phyloP scores from a whole-genome alignment of 1,140 invertebrate species.

The Cherax quadricarinatus region DNA sequence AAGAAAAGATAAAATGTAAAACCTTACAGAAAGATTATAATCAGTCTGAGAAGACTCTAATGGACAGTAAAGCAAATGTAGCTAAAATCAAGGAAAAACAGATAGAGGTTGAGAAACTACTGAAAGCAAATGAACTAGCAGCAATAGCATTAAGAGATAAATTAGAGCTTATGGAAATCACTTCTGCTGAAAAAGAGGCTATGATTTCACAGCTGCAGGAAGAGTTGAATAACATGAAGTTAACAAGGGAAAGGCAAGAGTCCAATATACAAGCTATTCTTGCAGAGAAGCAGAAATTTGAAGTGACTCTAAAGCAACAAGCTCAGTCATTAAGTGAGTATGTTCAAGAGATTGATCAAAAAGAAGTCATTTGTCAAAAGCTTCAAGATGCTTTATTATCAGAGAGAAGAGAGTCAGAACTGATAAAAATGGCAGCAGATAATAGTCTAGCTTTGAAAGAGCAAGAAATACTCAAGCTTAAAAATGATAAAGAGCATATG shows the following conservation, averaged over 20 bases:
- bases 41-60: neutral
- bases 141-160: neutral
- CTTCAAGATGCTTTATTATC: neutral
- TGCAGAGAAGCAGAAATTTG: neutral
- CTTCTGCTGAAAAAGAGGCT: neutral
- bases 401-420: neutral
- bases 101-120: neutral
- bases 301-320: neutral
- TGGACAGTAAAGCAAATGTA: neutral
- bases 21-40: neutral
- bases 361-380: neutral
- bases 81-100: neutral
- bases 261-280: neutral
- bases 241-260: neutral
- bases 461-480: neutral
- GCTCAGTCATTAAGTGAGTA: neutral
- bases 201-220: neutral
- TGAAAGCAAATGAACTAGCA: neutral
- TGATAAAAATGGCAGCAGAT: neutral
- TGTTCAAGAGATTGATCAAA: neutral
- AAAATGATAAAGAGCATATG: constrained; percentile 15
- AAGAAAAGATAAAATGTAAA: neutral
- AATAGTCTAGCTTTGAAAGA: neutral
- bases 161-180: neutral
- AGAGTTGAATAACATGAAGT: neutral